Percentiles rank a stretch among this genome's conserved stretches.
phyloP scores from a whole-genome alignment of 2,797 vertebrate species.

The Streptopelia turtur region DNA sequence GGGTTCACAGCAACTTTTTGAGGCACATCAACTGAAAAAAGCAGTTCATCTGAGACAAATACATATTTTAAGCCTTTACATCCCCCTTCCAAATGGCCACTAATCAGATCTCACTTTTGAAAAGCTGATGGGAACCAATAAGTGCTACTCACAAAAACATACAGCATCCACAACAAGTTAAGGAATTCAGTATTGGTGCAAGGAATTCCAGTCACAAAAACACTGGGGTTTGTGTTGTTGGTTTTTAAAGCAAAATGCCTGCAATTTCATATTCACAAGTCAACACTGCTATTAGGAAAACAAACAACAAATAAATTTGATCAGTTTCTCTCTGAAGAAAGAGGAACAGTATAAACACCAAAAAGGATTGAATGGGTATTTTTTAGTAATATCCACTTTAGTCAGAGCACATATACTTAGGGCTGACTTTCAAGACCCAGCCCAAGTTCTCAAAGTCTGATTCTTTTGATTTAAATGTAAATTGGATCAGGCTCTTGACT shows the following conservation, averaged over 20 bases:
- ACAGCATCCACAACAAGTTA: background rate
- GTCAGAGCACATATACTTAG: background rate
- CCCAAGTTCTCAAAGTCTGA: background rate
- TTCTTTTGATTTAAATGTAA: background rate
- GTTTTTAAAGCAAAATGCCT: background rate
- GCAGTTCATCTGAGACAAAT: background rate
- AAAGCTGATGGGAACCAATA: background rate
- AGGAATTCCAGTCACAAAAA: background rate
- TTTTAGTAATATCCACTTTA: background rate
- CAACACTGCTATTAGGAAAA: background rate
- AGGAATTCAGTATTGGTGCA: background rate
- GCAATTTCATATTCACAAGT: background rate
- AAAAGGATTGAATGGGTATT: background rate
- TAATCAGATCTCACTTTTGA: background rate
- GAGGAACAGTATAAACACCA: background rate
- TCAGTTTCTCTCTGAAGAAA: background rate
- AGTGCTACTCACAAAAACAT: rapidly evolving
- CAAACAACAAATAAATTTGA: background rate
- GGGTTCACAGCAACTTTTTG: background rate
- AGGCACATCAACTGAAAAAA: background rate
- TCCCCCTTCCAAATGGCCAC: rapidly evolving
- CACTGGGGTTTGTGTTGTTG: background rate
- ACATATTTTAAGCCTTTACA: background rate
- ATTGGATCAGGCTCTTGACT: rapidly evolving
- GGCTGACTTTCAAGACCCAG: background rate